These are phyloP conservation scores for Hozukius guyotensis DNA, from an alignment of 2,797 vertebrate genomes.

Conservation along the genomic window DNA sequence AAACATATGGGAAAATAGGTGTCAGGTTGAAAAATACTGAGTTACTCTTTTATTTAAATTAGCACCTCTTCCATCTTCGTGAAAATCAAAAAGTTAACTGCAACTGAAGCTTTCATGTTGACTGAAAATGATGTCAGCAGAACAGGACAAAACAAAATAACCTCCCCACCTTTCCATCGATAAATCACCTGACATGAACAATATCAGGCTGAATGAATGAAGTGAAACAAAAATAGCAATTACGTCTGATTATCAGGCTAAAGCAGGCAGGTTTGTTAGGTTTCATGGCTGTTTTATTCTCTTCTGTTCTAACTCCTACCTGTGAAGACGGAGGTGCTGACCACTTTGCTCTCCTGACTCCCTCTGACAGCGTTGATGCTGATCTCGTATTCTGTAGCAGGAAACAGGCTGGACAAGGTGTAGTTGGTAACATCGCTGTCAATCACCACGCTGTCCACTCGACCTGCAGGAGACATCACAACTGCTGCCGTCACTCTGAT, in stretches of 20 bases:
- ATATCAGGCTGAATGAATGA: not conserved
- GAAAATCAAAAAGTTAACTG: not conserved
- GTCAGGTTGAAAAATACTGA: not conserved
- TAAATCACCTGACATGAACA: not conserved
- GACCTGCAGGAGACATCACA: conserved; percentile 78
- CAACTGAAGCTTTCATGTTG: not conserved
- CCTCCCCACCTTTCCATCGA: not conserved
- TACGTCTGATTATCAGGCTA: not conserved
- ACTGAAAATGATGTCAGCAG: not conserved
- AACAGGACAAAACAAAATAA: not conserved
- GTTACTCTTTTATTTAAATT: not conserved
- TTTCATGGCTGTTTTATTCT: not conserved
- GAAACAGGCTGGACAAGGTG: conserved; percentile 87
- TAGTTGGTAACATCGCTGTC: conserved; percentile 89
- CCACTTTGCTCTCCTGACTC: conserved; percentile 89
- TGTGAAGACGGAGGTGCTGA: conserved; percentile 82
- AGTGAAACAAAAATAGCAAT: not conserved
- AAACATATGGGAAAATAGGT: too few relatives aligned
- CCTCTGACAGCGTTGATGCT: conserved; percentile 88
- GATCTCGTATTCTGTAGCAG: conserved; percentile 93
- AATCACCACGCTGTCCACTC: conserved; percentile 90
- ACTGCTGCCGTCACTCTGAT: not conserved
- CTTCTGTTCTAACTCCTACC: conserved; percentile 40
- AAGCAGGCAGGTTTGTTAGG: not conserved
- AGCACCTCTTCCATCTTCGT: not conserved